These are phyloP conservation scores for Brotula barbata DNA, from an alignment of 2,797 vertebrate species.

Conservation along the genomic window DNA sequence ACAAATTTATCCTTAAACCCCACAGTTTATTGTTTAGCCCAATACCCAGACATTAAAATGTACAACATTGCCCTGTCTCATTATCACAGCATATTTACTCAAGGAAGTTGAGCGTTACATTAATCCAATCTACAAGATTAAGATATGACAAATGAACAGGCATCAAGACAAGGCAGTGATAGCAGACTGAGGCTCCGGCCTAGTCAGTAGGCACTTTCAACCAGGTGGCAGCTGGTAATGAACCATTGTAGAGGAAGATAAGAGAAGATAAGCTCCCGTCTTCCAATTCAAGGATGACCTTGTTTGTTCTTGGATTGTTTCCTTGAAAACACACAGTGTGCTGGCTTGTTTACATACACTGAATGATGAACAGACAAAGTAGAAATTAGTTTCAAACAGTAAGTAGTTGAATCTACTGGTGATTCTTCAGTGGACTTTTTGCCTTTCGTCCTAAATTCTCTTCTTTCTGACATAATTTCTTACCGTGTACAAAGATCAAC, in stretches of 20 bases:
- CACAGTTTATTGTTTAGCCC: no score
- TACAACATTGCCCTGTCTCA: no score
- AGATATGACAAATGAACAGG: no score
- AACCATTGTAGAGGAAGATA: neutral
- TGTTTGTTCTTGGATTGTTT: slow-evolving; percentile 15
- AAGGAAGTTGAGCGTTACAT: no score
- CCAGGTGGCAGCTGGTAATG: slow-evolving; percentile 4
- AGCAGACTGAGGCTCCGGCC: neutral
- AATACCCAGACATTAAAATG: no score
- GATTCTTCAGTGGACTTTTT: slow-evolving; percentile 1
- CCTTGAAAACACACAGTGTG: slow-evolving; percentile 1
- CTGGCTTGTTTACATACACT: neutral
- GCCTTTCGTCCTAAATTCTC: neutral
- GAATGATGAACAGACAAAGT: slow-evolving; percentile 13
- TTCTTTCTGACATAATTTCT: no score
- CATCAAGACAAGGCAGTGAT: no score
- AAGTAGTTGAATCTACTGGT: neutral
- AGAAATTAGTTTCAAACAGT: neutral
- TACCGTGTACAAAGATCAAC: no score
- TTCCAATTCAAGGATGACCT: slow-evolving; percentile 12
- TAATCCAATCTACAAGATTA: no score
- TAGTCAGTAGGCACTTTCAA: neutral
- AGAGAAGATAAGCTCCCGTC: slow-evolving; percentile 4
- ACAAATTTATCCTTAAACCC: no score
- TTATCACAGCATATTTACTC: no score